Percentiles rank a stretch among this genome's conserved stretches.
These are phyloP conservation scores for Chiroxiphia lanceolata DNA, from an alignment of 2,797 vertebrate species.

Conservation along the genomic window DNA sequence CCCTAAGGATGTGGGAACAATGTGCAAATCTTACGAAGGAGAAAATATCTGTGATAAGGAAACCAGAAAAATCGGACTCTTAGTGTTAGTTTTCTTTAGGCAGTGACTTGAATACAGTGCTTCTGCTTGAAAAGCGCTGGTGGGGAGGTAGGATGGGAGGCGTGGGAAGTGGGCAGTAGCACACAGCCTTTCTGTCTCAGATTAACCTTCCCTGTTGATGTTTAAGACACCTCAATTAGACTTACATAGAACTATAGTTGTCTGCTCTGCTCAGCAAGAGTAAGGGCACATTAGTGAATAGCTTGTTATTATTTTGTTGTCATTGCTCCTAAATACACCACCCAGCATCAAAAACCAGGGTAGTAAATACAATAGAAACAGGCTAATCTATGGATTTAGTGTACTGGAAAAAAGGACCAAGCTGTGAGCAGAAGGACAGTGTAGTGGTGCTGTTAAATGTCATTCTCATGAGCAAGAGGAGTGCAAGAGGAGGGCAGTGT, in stretches of 20 bases:
- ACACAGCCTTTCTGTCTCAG: background rate
- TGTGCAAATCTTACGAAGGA: background rate
- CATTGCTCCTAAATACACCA: background rate
- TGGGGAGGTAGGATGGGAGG: background rate
- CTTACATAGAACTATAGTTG: background rate
- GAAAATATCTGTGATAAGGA: background rate
- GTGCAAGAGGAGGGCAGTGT: background rate
- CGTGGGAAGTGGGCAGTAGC: background rate
- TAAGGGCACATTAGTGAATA: background rate
- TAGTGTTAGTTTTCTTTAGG: background rate
- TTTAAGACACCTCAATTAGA: background rate
- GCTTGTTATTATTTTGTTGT: background rate
- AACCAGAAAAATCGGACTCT: background rate
- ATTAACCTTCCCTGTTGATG: background rate
- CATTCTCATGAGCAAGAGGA: background rate
- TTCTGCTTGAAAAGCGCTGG: background rate
- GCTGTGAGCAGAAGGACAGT: background rate
- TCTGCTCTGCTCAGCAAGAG: background rate
- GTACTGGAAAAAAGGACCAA: background rate
- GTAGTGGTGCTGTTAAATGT: background rate
- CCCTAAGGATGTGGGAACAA: background rate
- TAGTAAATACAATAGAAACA: background rate
- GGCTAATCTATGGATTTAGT: background rate
- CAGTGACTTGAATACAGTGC: background rate
- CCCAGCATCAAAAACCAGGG: accelerated